Base-by-base conservation (phyloP, 2,113 vertebrate species). In the Poeciliopsis retropinna region DNA sequence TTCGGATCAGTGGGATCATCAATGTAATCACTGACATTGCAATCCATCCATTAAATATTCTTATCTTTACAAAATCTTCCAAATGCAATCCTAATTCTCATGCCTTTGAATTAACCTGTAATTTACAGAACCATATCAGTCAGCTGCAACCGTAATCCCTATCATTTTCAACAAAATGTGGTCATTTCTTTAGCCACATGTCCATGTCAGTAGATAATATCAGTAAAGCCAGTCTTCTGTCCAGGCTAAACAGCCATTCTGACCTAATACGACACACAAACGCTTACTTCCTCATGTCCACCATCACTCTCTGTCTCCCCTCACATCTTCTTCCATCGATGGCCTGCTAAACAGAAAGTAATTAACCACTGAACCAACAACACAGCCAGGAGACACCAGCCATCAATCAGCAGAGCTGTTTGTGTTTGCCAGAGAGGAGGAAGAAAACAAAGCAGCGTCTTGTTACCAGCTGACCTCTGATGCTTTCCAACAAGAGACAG, bases 271-370 rank as follows among this genome's bases (percentile, higher is more conserved):
- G 66, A 47, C 78, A 64, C 60, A 76, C 67, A 73, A 66, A 54
- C 30, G 60, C 62, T 44, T 44, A 32, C 65, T 62, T 73, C 27
- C 4, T 54, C 60, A 75, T 44, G 68, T 61, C 44, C 28, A 68
- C 68, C 61, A 77, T 79, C 31, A 10, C 64, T 82, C 73, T 83
- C 74, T 70, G 75, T 82, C 81, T 57, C 72, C 72, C 60, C 44
- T 47, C 70, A 57, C 82, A 77, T 85, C 81, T 79, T 73, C 77
- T 60, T 74, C 67, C 71, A 73, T 79, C 84, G 84, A 90, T 34
- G 14, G 73, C 73, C 78, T 86, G 80, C 84, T 92, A 91, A 92
- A 88, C 68, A 85, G 83, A 89, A 76, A 54, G 78, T 88, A 88
- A 91, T 91, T 92, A 88, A 74, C 76, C 76, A 54, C 73, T 82